Evolutionary conservation across 2,888 invertebrate species (phyloP).

Genomic region (Drosophila anomalata): DNA sequence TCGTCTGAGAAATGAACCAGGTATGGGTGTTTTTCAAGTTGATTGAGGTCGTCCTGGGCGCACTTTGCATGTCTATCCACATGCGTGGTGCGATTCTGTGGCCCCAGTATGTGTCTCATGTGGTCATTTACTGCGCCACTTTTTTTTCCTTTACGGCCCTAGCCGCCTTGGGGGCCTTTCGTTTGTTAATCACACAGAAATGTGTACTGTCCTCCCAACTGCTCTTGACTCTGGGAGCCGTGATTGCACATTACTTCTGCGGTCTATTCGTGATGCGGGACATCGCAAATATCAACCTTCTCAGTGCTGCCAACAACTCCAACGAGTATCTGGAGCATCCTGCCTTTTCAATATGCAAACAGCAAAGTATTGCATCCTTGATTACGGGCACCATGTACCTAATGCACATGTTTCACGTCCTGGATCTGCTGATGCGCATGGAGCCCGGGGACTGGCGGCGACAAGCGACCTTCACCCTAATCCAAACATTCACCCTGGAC

Average conservation of each 20-base stretch:
- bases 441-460: constrained; percentile 17
- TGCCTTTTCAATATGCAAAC: constrained; percentile 67
- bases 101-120: constrained; percentile 59
- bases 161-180: constrained; percentile 63
- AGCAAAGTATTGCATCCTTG: constrained; percentile 71
- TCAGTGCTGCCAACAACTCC: constrained; percentile 55
- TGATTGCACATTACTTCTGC: constrained; percentile 55
- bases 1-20: constrained; percentile 59
- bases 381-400: constrained; percentile 62
- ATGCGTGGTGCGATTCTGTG: constrained; percentile 64
- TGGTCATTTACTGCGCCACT: constrained; percentile 71
- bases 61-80: constrained; percentile 65
- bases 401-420: constrained; percentile 67
- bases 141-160: constrained; percentile 68
- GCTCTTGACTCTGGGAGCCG: constrained; percentile 54
- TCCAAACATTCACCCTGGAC: background rate
- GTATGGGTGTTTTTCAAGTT: constrained; percentile 72
- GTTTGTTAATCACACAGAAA: constrained; percentile 48
- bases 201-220: constrained; percentile 47
- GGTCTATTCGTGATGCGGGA: constrained; percentile 68
- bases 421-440: constrained; percentile 54
- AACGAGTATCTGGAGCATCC: constrained; percentile 63
- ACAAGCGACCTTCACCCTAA: constrained; percentile 1
- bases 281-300: constrained; percentile 66
- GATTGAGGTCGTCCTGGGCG: constrained; percentile 57